Percentiles rank a stretch among this genome's conserved stretches.
These are phyloP conservation scores for Hipposideros larvatus DNA, from an alignment of 2,797 vertebrate genomes.

Conservation along the genomic window DNA sequence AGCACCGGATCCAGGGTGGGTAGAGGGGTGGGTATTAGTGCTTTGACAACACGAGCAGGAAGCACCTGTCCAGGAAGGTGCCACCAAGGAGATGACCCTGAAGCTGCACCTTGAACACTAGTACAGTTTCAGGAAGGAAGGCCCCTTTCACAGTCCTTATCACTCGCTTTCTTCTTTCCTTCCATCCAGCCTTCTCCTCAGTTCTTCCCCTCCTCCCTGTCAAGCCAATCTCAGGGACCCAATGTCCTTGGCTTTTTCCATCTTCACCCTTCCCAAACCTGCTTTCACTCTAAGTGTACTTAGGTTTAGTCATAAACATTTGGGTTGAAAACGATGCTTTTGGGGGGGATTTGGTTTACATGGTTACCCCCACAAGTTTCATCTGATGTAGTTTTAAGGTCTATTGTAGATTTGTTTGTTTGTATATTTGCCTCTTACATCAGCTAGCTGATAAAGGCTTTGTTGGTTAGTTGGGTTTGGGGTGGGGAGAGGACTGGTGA, in stretches of 20 bases:
- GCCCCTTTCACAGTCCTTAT: not conserved
- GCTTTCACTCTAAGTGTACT: not conserved
- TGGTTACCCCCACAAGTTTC: not conserved
- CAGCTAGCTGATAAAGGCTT: not conserved
- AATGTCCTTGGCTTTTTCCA: not conserved
- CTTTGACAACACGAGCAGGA: slow-evolving; percentile 12
- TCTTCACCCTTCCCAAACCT: not conserved
- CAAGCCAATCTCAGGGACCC: not conserved
- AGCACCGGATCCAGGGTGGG: not conserved
- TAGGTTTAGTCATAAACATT: slow-evolving; percentile 36
- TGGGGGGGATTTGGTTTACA: not conserved
- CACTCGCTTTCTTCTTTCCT: not conserved
- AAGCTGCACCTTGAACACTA: not conserved
- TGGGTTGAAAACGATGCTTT: not conserved
- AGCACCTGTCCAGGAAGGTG: slow-evolving; percentile 5
- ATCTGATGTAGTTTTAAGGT: not conserved
- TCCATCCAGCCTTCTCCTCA: not conserved
- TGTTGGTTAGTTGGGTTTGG: not conserved
- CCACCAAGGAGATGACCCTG: not conserved
- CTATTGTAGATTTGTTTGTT: not conserved
- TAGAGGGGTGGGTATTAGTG: not conserved
- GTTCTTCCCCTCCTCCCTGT: not conserved
- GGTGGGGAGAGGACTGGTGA: not conserved
- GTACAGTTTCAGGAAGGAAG: not conserved
- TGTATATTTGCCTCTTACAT: not conserved